These are phyloP conservation scores for Drosophila anceps DNA, from an alignment of 2,888 invertebrate genomes.

Conservation along the genomic window DNA sequence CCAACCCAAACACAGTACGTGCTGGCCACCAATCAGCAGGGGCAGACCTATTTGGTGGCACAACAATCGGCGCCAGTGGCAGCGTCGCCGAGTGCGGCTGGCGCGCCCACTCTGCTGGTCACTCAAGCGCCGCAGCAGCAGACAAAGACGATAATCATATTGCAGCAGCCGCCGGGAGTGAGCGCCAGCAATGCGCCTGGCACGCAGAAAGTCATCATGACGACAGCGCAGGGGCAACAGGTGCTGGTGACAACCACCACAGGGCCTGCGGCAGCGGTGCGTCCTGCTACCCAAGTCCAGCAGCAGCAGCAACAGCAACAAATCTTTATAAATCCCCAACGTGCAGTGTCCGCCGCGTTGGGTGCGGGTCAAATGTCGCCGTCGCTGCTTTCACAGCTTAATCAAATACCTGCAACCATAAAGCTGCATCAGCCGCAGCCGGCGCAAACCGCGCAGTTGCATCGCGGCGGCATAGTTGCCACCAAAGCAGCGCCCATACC, in stretches of 20 bases:
- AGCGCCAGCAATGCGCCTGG: constrained; percentile 64
- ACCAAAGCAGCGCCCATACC: constrained; percentile 85
- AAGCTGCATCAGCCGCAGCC: constrained; percentile 86
- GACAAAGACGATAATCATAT: constrained; percentile 90
- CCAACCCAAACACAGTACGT: constrained; percentile 83
- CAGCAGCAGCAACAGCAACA: constrained; percentile 49
- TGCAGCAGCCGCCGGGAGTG: constrained; percentile 87
- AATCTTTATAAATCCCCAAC: constrained; percentile 65
- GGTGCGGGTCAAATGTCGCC: constrained; percentile 87
- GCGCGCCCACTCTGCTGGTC: constrained; percentile 87
- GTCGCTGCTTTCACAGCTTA: constrained; percentile 82
- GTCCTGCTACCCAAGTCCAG: constrained; percentile 24
- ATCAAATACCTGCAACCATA: constrained; percentile 85
- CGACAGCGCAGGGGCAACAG: constrained; percentile 89
- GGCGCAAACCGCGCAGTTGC: constrained; percentile 51
- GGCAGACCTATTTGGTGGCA: constrained; percentile 89
- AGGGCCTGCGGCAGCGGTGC: constrained; percentile 57
- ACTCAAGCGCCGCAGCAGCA: constrained; percentile 90
- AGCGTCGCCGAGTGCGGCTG: constrained; percentile 86
- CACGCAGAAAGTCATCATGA: constrained; percentile 88
- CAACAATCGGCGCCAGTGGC: constrained; percentile 87
- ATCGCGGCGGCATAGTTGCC: constrained; percentile 48
- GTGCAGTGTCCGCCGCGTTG: constrained; percentile 80
- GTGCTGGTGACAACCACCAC: constrained; percentile 87
- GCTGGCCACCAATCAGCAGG: constrained; percentile 86